Base-by-base conservation (phyloP, 2,113 vertebrate genomes). In the Gavialis gangeticus region DNA sequence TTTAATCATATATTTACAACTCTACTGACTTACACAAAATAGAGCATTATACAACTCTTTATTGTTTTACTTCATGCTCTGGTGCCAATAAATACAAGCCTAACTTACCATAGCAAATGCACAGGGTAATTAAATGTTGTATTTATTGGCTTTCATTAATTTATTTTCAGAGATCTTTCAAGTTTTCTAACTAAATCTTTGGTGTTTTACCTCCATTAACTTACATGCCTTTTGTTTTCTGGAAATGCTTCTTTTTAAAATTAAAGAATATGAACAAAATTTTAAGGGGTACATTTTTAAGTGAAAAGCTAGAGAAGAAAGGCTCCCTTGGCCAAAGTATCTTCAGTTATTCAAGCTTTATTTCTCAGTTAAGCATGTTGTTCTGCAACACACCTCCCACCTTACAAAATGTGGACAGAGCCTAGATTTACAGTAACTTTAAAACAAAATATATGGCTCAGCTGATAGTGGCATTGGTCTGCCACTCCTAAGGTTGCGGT, bases 1-100 rank as follows among this genome's bases (percentile, higher is more conserved):
- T 93, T 95, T 92, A 93, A 71, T 95, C 88, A 95, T 89, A 67
- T 89, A 73, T 89, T 97, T 90, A 91, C 92, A 95, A 84, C 66
- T 91, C 88, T 84, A 25, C 75, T 55, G 58, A 92, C 60, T 96
- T 96, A 79, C 90, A 91, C 0, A 17, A 80, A 82, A 82, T 46
- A 95, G 85, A 78, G 60, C 95, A 91, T 82, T 95, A 75, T 87
- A 37, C 46, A 73, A 73, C 46, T 94, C 94, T 89, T 92, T 87
- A 76, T 82, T 92, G 75, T 77, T 95, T 94, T 95, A 76, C 92
- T 94, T 97, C 85, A 77, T 91, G 78, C 90, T 95, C 69, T 95
- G 85, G 58, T 88, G 89, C 85, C 94, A 84, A 92, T 88, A 79
- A 62, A 84, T 80, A 86, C 60, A 86, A 86, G 94, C 82, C 91